Base-by-base conservation (phyloP, 2,888 invertebrate genomes). In the Rhimphoctona megacephalus region DNA sequence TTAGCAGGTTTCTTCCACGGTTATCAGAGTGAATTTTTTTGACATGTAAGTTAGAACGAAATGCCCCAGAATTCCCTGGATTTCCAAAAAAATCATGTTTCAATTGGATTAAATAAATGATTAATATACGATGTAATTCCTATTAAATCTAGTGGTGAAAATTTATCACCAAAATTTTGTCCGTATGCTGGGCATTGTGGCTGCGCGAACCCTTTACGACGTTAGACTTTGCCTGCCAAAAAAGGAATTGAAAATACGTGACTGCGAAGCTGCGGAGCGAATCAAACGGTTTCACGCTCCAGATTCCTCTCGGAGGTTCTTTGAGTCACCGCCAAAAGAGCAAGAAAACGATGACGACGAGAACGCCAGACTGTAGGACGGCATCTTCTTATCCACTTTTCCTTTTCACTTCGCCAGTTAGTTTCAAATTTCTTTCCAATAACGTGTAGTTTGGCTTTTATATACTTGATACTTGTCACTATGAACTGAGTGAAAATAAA, bases 281-380 rank as follows among this genome's bases (percentile, higher is more conserved):
- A 93, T 93, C 93, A 93, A 94, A 93, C 93, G 92, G 93, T 93
- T 93, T 93, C 91, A 92, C 92, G 93, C 93, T 93, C 93, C 90
- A 93, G 91, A 93, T 93, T 93, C 85, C 83, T 30, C 30, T 30
- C 30, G 30, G 57, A 64, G 54, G 49, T 43, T 77, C 84, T 88
- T 88, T 84, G 81, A 83, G 69, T 61, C 80, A 19, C 64, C 85
- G 85, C 80, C 86, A 86, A 81, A 46, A 81, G 72, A 66, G 83
- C 72, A 74, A 74, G 86, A 81, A 57, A 86, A 81, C 73, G 78
- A 61, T 54, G 72, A 69, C 67, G 69, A 69, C 73, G 73, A 78
- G 49, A 30, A 57, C 43, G 46, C 36, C 36, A 64, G 39, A 81
- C 73, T 39, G 52, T 73, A 52, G 52, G 73, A n/a, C 39, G 54